These are phyloP conservation scores for Rhinogobio ventralis DNA, from an alignment of 2,797 vertebrate species.

Conservation along the genomic window DNA sequence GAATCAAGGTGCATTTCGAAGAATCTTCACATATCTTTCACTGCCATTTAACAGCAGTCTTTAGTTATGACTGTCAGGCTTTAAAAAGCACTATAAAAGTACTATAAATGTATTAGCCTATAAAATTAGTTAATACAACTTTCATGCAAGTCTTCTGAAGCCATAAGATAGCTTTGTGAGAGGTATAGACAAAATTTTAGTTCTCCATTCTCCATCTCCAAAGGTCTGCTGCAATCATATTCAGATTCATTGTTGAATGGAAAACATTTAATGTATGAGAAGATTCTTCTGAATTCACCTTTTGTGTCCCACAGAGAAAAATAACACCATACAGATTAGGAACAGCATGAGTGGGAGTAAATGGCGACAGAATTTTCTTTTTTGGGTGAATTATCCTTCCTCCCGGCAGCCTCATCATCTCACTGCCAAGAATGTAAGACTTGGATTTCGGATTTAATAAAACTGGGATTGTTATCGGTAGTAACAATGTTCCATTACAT, in stretches of 20 bases:
- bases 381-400: neutral
- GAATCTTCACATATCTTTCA: neutral
- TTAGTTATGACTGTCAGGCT: neutral
- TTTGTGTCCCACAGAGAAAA: neutral
- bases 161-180: neutral
- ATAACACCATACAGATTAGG: neutral
- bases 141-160: neutral
- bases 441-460: neutral
- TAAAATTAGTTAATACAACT: neutral
- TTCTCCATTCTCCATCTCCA: too few relatives aligned
- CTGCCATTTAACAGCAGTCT: neutral
- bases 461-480: conserved; percentile 18
- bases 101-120: neutral
- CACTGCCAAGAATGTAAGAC: neutral
- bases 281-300: neutral
- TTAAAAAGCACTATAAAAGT: neutral
- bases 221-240: neutral
- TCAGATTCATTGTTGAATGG: neutral
- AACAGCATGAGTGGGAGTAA: neutral
- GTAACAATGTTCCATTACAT: neutral
- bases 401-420: neutral
- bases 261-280: neutral
- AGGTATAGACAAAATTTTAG: too few relatives aligned
- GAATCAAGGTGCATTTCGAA: neutral
- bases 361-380: neutral